phyloP scores from a whole-genome alignment of 1,140 invertebrate species.

The Drosophila quadrilineata region DNA sequence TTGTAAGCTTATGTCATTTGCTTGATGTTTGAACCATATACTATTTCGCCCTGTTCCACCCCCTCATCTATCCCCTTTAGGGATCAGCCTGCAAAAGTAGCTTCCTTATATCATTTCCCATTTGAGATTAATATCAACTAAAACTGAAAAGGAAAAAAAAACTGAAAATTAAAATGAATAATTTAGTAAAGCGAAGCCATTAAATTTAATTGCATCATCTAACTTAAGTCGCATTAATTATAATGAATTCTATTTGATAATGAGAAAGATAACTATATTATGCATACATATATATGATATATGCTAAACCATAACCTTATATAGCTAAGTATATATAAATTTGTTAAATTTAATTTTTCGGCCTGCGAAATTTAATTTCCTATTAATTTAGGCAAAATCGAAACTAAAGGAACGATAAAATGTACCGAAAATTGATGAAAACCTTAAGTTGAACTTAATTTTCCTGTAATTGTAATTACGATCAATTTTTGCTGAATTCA shows the following conservation, averaged over 20 bases:
- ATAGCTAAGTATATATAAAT: constrained; percentile 58
- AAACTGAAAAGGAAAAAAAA: constrained; percentile 17
- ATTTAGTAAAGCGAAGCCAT: constrained; percentile 31
- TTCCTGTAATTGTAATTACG: constrained; percentile 51
- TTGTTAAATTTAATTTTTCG: too few relatives aligned
- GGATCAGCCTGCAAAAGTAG: constrained; percentile 64
- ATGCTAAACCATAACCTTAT: constrained; percentile 25
- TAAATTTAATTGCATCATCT: constrained; percentile 54
- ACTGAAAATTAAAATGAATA: constrained; percentile 55
- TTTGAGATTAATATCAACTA: constrained; percentile 4
- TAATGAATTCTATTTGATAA: constrained; percentile 41
- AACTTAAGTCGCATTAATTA: constrained; percentile 31
- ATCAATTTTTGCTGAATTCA: constrained; percentile 30
- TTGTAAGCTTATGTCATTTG: constrained; percentile 35
- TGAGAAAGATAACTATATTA: constrained; percentile 20
- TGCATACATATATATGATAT: constrained; percentile 1
- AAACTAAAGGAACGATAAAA: constrained; percentile 21
- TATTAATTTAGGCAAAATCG: constrained; percentile 71
- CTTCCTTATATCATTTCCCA: constrained; percentile 38
- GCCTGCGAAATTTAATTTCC: constrained; percentile 72
- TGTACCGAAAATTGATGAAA: constrained; percentile 10
- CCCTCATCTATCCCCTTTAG: background rate
- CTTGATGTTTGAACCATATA: too few relatives aligned
- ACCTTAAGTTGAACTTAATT: constrained; percentile 52
- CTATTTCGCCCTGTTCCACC: constrained; percentile 1